A percentile compares a stretch with the other conserved stretches of the same genome.
phyloP scores from a whole-genome alignment of 2,797 vertebrate genomes.

The Chanos chanos region DNA sequence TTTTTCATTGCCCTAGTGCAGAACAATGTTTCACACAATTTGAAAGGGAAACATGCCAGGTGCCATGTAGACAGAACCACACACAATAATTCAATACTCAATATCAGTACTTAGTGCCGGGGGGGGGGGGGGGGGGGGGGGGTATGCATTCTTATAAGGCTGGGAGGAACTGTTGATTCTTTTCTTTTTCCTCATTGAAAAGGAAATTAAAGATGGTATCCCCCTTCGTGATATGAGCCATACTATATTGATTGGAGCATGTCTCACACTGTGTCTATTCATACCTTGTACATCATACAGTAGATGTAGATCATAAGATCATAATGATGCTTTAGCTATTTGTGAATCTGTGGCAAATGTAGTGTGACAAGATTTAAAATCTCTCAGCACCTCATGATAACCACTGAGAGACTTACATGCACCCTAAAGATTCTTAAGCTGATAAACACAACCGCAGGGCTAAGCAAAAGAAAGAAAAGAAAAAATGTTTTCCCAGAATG shows the following conservation, averaged over 20 bases:
- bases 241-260: background rate
- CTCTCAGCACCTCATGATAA: slow-evolving; percentile 1
- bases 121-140: too few relatives aligned
- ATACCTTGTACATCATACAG: background rate
- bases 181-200: too few relatives aligned
- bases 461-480: background rate
- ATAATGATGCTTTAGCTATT: background rate
- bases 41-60: too few relatives aligned
- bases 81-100: too few relatives aligned
- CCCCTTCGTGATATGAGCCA: background rate
- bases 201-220: too few relatives aligned
- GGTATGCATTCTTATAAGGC: too few relatives aligned
- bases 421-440: slow-evolving; percentile 4
- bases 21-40: too few relatives aligned
- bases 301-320: background rate
- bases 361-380: background rate
- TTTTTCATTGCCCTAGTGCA: too few relatives aligned
- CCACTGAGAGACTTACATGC: background rate
- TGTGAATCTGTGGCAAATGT: background rate
- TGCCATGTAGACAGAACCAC: too few relatives aligned
- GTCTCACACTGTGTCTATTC: too few relatives aligned
- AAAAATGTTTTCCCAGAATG: slow-evolving; percentile 1
- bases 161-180: too few relatives aligned
- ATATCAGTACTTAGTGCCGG: too few relatives aligned
- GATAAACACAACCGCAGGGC: slow-evolving; percentile 7